A percentile compares a stretch with the other conserved stretches of the same genome.
Conservation (phyloP, 2,113 vertebrate species). For the Sinocyclocheilus maitianheensis region DNA sequence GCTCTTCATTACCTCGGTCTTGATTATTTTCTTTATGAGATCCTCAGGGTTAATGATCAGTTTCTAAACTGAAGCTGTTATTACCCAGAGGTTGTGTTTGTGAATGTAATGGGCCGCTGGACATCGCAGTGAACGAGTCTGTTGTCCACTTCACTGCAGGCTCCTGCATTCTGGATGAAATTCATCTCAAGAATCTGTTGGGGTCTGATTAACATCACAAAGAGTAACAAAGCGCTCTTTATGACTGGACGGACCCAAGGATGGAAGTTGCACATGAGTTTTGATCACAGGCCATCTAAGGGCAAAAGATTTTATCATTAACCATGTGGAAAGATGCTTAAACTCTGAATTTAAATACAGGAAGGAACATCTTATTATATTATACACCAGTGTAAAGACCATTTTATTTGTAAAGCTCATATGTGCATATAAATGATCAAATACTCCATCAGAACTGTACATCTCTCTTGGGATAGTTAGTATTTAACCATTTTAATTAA, state of each 20-base stretch:
- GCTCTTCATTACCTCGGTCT: not conserved
- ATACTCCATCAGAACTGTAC: too few species aligned
- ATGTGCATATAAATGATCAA: too few species aligned
- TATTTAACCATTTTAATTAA: not conserved
- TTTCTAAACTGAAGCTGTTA: not conserved
- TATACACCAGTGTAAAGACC: not conserved
- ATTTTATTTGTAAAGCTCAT: not conserved
- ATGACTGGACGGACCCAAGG: not conserved
- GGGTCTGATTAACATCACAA: not conserved
- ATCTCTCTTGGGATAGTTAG: not conserved
- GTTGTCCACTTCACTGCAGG: not conserved
- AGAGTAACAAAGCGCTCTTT: not conserved
- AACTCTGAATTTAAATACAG: not conserved
- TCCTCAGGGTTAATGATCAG: not conserved
- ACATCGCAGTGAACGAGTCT: conserved; percentile 1
- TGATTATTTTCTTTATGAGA: conserved; percentile 4
- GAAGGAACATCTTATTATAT: not conserved
- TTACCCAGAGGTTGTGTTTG: not conserved
- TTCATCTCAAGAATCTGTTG: not conserved
- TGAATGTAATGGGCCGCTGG: not conserved
- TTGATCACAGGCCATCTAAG: not conserved
- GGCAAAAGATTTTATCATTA: not conserved
- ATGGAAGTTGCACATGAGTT: not conserved
- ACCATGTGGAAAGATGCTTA: not conserved
- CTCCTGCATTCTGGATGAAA: not conserved